phyloP scores from a whole-genome alignment of 2,113 vertebrate species.

The Colistium nudipinnis region DNA sequence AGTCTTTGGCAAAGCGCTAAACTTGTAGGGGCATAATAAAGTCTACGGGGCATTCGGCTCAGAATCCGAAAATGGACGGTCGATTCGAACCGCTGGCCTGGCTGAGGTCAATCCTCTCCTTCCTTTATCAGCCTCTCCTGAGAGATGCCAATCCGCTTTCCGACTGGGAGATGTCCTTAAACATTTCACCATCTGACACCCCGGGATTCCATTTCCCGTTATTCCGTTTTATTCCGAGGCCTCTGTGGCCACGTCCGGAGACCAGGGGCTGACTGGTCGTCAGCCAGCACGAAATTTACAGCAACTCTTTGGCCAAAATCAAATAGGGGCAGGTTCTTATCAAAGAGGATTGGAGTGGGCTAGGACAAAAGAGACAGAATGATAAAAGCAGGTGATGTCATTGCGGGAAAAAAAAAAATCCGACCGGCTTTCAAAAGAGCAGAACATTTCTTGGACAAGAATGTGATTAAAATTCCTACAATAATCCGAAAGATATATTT shows the following conservation, averaged over 20 bases:
- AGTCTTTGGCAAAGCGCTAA: slow-evolving; percentile 31
- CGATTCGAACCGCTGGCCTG: slow-evolving; percentile 54
- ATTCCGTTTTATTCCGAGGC: slow-evolving; percentile 48
- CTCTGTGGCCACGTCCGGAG: slow-evolving; percentile 30
- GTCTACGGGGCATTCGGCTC: slow-evolving; percentile 56
- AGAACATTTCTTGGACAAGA: no score
- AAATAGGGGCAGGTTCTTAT: slow-evolving; percentile 73
- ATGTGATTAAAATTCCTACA: slow-evolving; percentile 51
- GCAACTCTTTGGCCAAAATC: slow-evolving; percentile 75
- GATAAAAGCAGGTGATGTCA: slow-evolving; percentile 77
- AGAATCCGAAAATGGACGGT: slow-evolving; percentile 44
- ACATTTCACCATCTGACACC: slow-evolving; percentile 29
- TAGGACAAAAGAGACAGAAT: slow-evolving; percentile 50
- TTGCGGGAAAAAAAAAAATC: slow-evolving; percentile 43
- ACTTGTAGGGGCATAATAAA: slow-evolving; percentile 46
- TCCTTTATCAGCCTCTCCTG: slow-evolving; percentile 51
- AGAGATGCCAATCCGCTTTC: slow-evolving; percentile 43
- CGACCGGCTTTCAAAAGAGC: slow-evolving; percentile 44
- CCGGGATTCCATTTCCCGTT: slow-evolving; percentile 2
- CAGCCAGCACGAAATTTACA: slow-evolving; percentile 72
- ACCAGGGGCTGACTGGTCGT: slow-evolving; percentile 23
- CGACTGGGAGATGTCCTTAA: slow-evolving; percentile 39
- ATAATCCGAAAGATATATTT: slow-evolving; percentile 49
- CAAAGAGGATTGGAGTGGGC: slow-evolving; percentile 57
- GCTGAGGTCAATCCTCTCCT: slow-evolving; percentile 29